These are phyloP conservation scores for Neotoma lepida DNA, from an alignment of 2,113 vertebrate genomes.

Conservation along the genomic window DNA sequence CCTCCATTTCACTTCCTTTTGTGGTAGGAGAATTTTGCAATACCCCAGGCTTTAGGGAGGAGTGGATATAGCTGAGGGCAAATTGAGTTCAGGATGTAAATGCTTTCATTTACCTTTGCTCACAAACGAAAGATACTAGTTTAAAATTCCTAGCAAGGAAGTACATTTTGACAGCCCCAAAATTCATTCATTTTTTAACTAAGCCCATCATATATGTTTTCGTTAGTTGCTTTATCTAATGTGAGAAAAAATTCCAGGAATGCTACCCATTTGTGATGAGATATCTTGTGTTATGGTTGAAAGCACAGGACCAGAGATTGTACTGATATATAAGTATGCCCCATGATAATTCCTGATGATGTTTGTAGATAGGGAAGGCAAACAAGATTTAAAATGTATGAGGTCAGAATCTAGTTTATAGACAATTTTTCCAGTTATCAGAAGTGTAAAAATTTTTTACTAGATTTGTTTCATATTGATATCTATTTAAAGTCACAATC, in stretches of 20 bases:
- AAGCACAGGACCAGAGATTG: neutral
- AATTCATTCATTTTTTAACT: neutral
- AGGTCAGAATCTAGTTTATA: neutral
- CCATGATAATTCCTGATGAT: neutral
- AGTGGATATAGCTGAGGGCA: neutral
- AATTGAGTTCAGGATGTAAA: neutral
- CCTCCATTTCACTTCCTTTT: neutral
- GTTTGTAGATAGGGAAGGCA: neutral
- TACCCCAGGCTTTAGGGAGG: neutral
- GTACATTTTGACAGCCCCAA: neutral
- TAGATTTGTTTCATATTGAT: neutral
- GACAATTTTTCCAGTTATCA: neutral
- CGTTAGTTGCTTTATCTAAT: neutral
- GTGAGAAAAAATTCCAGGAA: neutral
- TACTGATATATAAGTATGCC: neutral
- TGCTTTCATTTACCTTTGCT: neutral
- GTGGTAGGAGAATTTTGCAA: neutral
- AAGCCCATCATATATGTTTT: neutral
- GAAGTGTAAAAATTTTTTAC: neutral
- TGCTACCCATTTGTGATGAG: neutral
- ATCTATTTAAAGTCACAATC: conserved; percentile 5
- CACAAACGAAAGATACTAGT: neutral
- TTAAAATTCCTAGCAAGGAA: conserved; percentile 13
- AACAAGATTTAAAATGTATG: neutral
- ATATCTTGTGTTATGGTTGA: neutral